Percentiles rank a stretch among this genome's conserved stretches.
Evolutionary conservation across 2,888 invertebrate species (phyloP).

Genomic region (Harpalus rubripes): DNA sequence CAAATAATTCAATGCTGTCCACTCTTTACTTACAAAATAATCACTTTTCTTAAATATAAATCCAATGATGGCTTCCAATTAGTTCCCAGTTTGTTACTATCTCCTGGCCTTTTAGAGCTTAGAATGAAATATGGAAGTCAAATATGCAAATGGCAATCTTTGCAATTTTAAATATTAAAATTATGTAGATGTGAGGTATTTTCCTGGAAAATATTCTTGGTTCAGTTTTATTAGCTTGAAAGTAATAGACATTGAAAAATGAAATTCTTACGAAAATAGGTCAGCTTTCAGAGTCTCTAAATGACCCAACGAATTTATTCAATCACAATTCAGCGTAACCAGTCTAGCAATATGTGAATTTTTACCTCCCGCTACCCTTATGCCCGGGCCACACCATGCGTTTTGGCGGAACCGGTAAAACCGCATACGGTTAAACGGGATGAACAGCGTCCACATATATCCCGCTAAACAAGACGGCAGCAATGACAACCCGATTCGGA

Average conservation of each 20-base stretch:
- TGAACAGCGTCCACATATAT: no score
- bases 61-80: background rate
- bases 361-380: no score
- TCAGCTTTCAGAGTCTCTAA: background rate
- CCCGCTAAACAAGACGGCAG: no score
- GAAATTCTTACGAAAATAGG: background rate
- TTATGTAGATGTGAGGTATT: background rate
- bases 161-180: background rate
- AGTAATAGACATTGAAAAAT: background rate
- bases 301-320: background rate
- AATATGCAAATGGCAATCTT: background rate
- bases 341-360: no score
- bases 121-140: background rate
- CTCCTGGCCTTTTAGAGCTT: background rate
- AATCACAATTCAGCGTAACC: background rate
- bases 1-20: background rate
- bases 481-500: no score
- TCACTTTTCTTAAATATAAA: background rate
- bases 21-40: background rate
- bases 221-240: background rate
- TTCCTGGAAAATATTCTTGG: background rate
- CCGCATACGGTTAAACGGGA: no score
- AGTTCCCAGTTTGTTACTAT: background rate
- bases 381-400: no score
- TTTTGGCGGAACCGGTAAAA: no score